These are phyloP conservation scores for Oreohelix idahoensis DNA, from an alignment of 1,140 invertebrate species.

Conservation along the genomic window DNA sequence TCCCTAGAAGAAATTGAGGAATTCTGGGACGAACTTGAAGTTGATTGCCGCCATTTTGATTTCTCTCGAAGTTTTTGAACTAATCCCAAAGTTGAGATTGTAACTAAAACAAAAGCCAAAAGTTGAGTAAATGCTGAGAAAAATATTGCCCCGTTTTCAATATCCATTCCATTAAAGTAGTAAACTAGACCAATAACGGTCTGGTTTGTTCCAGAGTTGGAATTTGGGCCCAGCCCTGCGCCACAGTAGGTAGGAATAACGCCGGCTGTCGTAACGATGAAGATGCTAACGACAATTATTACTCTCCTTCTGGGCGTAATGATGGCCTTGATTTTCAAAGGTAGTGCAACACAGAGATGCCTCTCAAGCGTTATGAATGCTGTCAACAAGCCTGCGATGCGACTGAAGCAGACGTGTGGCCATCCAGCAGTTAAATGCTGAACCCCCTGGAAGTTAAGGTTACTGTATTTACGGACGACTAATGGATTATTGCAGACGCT, in stretches of 20 bases:
- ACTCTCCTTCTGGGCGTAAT: slow-evolving; percentile 5
- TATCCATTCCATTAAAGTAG: neutral
- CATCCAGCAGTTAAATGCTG: slow-evolving; percentile 28
- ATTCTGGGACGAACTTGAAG: neutral
- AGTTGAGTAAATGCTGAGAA: slow-evolving; percentile 33
- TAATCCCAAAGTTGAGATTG: slow-evolving; percentile 23
- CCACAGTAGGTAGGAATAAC: slow-evolving; percentile 11
- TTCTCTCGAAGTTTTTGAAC: slow-evolving; percentile 21
- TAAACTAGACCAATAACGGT: neutral
- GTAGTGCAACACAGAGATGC: slow-evolving; percentile 33
- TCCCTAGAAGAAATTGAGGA: neutral
- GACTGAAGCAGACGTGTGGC: slow-evolving; percentile 33
- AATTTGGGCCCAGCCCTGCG: neutral
- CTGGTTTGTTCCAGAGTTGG: neutral
- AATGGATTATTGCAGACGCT: slow-evolving; percentile 27
- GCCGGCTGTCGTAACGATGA: slow-evolving; percentile 10
- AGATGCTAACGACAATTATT: slow-evolving; percentile 12
- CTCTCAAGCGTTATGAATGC: slow-evolving; percentile 38
- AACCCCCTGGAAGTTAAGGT: slow-evolving; percentile 24
- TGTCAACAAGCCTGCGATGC: slow-evolving; percentile 33
- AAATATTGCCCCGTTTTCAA: slow-evolving; percentile 25
- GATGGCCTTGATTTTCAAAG: slow-evolving; percentile 1
- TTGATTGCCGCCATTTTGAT: slow-evolving; percentile 33
- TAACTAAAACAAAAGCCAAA: slow-evolving; percentile 11
- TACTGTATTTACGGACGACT: neutral